These are phyloP conservation scores for Enteromius viviparus DNA, from an alignment of 2,797 vertebrate species.

Conservation along the genomic window DNA sequence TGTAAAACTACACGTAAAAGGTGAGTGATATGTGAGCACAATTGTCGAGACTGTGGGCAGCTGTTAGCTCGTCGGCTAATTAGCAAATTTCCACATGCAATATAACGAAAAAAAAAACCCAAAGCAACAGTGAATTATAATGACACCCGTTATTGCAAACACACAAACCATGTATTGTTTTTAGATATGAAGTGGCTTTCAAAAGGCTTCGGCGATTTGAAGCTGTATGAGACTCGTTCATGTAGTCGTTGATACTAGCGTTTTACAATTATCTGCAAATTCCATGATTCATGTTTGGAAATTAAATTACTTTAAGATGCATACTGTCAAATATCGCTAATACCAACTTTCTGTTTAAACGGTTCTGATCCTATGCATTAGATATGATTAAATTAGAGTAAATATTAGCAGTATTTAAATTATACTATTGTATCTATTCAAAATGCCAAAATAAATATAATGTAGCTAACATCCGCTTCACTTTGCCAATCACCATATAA, in stretches of 20 bases:
- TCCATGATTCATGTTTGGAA: neutral
- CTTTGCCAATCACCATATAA: neutral
- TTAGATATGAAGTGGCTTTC: neutral
- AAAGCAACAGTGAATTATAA: neutral
- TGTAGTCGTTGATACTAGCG: neutral
- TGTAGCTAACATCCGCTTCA: neutral
- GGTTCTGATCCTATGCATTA: neutral
- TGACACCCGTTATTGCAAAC: neutral
- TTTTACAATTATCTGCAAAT: neutral
- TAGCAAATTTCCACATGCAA: conserved; percentile 47
- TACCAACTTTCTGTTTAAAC: neutral
- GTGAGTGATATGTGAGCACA: conserved; percentile 64
- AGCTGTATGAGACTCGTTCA: neutral
- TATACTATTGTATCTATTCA: neutral
- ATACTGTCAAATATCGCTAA: neutral
- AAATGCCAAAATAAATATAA: neutral
- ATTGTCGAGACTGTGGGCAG: conserved; percentile 13
- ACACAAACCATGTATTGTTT: neutral
- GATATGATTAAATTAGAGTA: neutral
- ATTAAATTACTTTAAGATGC: neutral
- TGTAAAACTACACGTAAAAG: conserved; percentile 69
- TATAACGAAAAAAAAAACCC: neutral
- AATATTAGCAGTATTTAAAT: neutral
- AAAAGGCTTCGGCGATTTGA: neutral
- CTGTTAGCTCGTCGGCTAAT: conserved; percentile 61